These are phyloP conservation scores for Onychostruthus taczanowskii DNA, from an alignment of 2,113 vertebrate genomes.

Conservation along the genomic window DNA sequence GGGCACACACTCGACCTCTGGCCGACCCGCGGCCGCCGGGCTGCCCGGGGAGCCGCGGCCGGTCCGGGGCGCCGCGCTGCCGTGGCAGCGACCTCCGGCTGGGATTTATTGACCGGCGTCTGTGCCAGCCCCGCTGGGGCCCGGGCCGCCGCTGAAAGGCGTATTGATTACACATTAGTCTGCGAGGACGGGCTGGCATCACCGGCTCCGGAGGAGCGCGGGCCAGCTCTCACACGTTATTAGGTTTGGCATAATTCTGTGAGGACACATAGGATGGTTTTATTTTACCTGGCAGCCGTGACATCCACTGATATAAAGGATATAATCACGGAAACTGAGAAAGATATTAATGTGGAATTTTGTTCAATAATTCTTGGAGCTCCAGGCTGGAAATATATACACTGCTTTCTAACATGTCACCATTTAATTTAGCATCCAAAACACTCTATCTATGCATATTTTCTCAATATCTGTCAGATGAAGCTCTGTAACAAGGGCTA, in stretches of 20 bases:
- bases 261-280: conserved; percentile 45
- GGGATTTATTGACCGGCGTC: conserved; percentile 33
- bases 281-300: conserved; percentile 62
- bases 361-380: neutral
- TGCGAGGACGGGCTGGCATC: conserved; percentile 18
- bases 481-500: neutral
- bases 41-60: neutral
- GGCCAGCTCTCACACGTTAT: conserved; percentile 17
- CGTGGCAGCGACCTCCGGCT: conserved; percentile 6
- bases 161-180: conserved; percentile 67
- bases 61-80: neutral
- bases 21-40: conserved; percentile 20
- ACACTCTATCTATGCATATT: conserved; percentile 10
- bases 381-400: conserved; percentile 25
- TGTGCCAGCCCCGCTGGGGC: conserved; percentile 20
- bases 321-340: conserved; percentile 54
- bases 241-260: conserved; percentile 57
- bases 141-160: conserved; percentile 26
- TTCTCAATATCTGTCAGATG: conserved; percentile 33
- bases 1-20: conserved; percentile 49
- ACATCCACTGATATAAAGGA: conserved; percentile 65
- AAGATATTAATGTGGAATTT: conserved; percentile 48
- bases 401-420: neutral
- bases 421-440: conserved; percentile 46
- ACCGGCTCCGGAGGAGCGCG: neutral